Conservation (phyloP, 2,113 vertebrate species). For the Upupa epops region DNA sequence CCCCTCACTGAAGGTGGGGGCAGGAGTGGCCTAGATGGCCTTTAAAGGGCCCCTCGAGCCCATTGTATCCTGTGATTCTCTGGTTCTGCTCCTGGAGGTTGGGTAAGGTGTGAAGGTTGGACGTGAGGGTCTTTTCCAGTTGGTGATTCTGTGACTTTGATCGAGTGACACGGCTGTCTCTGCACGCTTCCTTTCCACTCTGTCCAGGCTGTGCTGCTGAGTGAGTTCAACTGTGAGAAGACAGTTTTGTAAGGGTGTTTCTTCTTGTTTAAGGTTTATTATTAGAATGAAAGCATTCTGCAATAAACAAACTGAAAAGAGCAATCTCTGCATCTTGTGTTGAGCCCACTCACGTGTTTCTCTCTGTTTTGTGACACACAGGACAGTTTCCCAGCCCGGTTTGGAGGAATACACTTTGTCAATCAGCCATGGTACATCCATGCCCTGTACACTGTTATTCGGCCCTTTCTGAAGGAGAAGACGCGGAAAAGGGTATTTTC, state of each 20-base stretch:
- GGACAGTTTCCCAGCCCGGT: constrained; percentile 97
- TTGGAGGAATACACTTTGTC: constrained; percentile 98
- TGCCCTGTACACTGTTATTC: constrained; percentile 95
- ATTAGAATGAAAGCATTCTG: background rate
- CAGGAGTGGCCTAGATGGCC: too few relatives aligned
- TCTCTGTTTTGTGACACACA: constrained; percentile 60
- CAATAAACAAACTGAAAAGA: background rate
- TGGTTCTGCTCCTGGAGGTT: background rate
- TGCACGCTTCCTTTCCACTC: background rate
- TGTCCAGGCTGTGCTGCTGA: background rate
- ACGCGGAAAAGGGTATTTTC: constrained; percentile 93
- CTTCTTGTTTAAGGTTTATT: background rate
- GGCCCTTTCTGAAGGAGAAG: constrained; percentile 98
- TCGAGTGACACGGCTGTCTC: background rate
- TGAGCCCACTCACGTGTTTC: background rate
- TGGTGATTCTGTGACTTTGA: background rate
- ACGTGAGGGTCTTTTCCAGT: too few relatives aligned
- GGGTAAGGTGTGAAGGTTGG: background rate
- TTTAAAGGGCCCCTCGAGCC: too few relatives aligned
- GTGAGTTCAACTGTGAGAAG: background rate
- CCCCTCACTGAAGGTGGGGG: too few relatives aligned
- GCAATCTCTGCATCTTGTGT: background rate
- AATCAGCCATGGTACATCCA: constrained; percentile 99
- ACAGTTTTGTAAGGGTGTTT: background rate
- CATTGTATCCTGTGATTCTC: too few relatives aligned